Conservation (phyloP, 2,797 vertebrate genomes). For the Galaxias olidus region DNA sequence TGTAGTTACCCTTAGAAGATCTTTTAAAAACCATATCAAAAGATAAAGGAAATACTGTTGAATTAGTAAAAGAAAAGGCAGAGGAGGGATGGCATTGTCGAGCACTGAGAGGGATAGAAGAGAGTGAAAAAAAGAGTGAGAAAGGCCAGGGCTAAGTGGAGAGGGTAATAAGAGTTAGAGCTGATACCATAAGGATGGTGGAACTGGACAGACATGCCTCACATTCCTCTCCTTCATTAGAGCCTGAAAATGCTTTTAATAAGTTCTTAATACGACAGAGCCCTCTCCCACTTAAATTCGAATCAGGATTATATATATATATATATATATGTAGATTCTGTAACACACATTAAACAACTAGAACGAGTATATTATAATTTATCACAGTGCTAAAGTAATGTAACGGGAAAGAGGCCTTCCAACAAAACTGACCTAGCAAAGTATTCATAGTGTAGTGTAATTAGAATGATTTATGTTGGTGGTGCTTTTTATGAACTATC, state of each 20-base stretch:
- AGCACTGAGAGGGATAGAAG: constrained; percentile 5
- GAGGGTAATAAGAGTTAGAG: constrained; percentile 43
- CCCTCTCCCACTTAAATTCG: constrained; percentile 17
- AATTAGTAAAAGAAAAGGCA: constrained; percentile 2
- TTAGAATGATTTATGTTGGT: too few species aligned
- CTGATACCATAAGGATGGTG: constrained; percentile 65
- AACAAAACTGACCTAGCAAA: too few species aligned
- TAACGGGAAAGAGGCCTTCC: too few species aligned
- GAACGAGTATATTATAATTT: too few species aligned
- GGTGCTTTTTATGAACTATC: too few species aligned
- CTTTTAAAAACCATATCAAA: too few species aligned
- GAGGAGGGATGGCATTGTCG: too few species aligned
- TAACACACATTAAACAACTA: too few species aligned
- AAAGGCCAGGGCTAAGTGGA: not conserved
- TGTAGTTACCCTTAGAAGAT: not conserved
- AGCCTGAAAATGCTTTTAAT: constrained; percentile 82
- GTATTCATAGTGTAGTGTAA: too few species aligned
- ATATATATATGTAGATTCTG: not conserved
- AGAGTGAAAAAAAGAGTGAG: constrained; percentile 27
- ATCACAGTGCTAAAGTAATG: too few species aligned
- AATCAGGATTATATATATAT: constrained; percentile 28
- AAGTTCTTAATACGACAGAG: constrained; percentile 60
- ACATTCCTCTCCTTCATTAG: constrained; percentile 85
- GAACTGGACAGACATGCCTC: constrained; percentile 75
- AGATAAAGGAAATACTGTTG: constrained; percentile 2